Conservation (phyloP, 2,888 invertebrate genomes). For the Orthosia cruda region DNA sequence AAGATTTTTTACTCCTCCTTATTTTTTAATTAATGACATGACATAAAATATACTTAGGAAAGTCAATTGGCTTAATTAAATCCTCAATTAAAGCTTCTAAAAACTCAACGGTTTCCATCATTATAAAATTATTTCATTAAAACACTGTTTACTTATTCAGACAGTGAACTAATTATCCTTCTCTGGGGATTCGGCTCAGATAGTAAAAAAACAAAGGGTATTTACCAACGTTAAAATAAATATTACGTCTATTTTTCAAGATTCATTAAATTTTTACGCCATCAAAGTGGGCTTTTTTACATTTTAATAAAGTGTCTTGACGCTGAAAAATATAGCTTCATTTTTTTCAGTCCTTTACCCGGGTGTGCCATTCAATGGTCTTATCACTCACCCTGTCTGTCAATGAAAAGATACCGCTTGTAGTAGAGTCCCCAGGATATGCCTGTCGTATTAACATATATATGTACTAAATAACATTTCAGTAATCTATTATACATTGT, state of each 20-base stretch:
- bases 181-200: constrained; percentile 1
- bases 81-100: background rate
- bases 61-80: background rate
- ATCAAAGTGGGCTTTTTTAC: constrained; percentile 14
- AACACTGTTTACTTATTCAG: constrained; percentile 29
- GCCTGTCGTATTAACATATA: too few species aligned
- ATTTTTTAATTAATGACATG: too few species aligned
- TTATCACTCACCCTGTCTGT: constrained; percentile 2
- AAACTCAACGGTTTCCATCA: constrained; percentile 7
- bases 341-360: background rate
- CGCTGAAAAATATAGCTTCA: background rate
- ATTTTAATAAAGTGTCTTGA: constrained; percentile 30
- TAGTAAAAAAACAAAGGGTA: constrained; percentile 30
- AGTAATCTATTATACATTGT: too few species aligned
- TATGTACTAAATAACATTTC: too few species aligned
- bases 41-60: background rate
- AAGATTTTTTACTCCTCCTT: too few species aligned
- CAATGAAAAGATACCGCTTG: background rate
- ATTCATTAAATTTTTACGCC: constrained; percentile 40
- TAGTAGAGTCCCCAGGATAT: background rate
- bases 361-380: background rate
- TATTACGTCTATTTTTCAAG: constrained; percentile 41
- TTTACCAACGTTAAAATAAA: constrained; percentile 41
- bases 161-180: constrained; percentile 30
- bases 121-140: background rate